phyloP scores from a whole-genome alignment of 2,888 invertebrate genomes.

The Lamellibrachia satsuma region DNA sequence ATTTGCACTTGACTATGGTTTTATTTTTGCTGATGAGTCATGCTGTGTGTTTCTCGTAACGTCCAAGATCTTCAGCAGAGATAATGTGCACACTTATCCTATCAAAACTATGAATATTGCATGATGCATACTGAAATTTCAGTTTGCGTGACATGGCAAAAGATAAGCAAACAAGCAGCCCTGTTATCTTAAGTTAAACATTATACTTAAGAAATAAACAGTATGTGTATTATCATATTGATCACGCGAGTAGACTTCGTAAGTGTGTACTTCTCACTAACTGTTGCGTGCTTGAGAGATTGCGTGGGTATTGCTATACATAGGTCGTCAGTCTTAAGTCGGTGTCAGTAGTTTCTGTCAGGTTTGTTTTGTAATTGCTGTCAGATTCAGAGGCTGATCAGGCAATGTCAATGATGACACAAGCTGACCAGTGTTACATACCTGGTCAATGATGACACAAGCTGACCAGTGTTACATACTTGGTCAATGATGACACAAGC shows the following conservation, averaged over 20 bases:
- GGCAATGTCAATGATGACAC: neutral
- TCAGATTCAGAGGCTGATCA: neutral
- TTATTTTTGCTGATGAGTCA: neutral
- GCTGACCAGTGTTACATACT: no score
- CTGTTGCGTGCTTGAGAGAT: neutral
- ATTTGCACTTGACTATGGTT: neutral
- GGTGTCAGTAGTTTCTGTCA: neutral
- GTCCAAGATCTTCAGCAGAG: neutral
- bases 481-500: no score
- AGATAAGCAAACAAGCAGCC: neutral
- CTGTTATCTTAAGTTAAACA: neutral
- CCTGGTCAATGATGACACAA: neutral
- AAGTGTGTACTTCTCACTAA: neutral
- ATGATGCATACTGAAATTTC: neutral
- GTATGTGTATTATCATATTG: neutral
- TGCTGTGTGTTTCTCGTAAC: neutral
- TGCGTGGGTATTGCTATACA: neutral
- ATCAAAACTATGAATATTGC: neutral
- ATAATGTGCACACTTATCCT: neutral
- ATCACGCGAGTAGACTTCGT: neutral
- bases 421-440: neutral
- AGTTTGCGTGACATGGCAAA: neutral
- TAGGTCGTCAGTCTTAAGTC: neutral
- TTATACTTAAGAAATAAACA: neutral
- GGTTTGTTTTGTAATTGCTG: neutral